Base-by-base conservation (phyloP, 2,797 vertebrate species). In the Periophthalmus magnuspinnatus region DNA sequence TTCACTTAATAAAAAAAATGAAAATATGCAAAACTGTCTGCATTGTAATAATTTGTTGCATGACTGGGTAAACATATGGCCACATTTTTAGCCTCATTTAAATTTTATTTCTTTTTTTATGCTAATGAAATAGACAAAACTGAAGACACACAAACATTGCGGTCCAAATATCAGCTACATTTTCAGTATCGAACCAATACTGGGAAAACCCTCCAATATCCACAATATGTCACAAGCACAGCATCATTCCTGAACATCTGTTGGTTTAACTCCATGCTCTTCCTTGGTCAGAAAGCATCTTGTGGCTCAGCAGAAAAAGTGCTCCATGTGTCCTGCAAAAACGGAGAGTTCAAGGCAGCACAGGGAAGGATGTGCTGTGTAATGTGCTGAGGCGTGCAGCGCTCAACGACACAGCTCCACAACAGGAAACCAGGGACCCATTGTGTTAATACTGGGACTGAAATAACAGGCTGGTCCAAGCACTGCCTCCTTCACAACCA, bases 321-420 rank as follows among this genome's bases (percentile, higher is more conserved):
- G 14, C 14, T 32, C 36, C 22, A 19, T 22, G 52, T 67, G 54
- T 78, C 67, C 67, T 21, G 17, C 59, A 76, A 72, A 45, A 45
- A 81, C 78, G 75, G 76, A 56, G 70, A 86, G 89, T 90, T 91
- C 88, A 90, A 88, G 81, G 89, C 78, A 89, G 79, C 65, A 64
- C 84, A 86, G 84, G 83, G 86, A 91, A 93, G 92, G 91, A 93
- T 92, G 86, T 90, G 65, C 75, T 62, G 60, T 86, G 81, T 74
- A 91, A 93, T 91, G 78, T 92, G 93, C 93, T 94, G 93, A 94
- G 92, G 86, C 83, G 87, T 91, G 92, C 93, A 90, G 74, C 74
- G 76, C 84, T 78, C 80, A 61, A 73, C 36, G 69, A 82, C 81
- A 77, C 69, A 33, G 60, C 81, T 90, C 82, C 90, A 92, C 86